phyloP scores from a whole-genome alignment of 2,797 vertebrate genomes.

The Bucorvus abyssinicus region DNA sequence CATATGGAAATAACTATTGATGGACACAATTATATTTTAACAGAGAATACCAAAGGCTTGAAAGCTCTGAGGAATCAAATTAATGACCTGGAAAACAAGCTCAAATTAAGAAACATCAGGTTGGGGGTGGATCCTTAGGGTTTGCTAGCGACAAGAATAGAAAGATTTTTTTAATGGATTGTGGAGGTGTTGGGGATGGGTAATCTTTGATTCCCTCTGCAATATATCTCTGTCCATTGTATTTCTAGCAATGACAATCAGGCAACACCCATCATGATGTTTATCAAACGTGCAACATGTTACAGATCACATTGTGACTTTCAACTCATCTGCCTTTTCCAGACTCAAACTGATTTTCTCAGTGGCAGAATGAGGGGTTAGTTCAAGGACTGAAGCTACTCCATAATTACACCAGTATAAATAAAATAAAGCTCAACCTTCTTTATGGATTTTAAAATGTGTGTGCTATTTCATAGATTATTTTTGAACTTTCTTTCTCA shows the following conservation, averaged over 20 bases:
- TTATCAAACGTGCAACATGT: background rate
- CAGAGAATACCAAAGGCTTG: conserved; percentile 41
- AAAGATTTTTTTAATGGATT: conserved; percentile 47
- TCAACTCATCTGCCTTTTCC: background rate
- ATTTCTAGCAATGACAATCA: background rate
- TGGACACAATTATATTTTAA: conserved; percentile 62
- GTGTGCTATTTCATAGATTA: background rate
- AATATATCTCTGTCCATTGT: conserved; percentile 16
- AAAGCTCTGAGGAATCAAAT: conserved; percentile 60
- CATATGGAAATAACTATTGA: conserved; percentile 54
- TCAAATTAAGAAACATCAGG: conserved; percentile 68
- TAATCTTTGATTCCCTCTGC: background rate
- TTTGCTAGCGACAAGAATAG: background rate
- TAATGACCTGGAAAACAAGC: conserved; percentile 73
- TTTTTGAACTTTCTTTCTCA: background rate
- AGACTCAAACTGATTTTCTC: background rate
- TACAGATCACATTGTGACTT: background rate
- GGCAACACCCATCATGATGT: conserved; percentile 27
- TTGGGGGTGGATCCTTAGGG: conserved; percentile 41
- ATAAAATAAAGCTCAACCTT: background rate
- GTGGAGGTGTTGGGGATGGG: conserved; percentile 26
- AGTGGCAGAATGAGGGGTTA: background rate
- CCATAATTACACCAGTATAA: background rate
- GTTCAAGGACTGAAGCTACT: background rate
- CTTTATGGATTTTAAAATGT: background rate